phyloP scores from a whole-genome alignment of 2,888 invertebrate species.

The Poecilus cupreus region DNA sequence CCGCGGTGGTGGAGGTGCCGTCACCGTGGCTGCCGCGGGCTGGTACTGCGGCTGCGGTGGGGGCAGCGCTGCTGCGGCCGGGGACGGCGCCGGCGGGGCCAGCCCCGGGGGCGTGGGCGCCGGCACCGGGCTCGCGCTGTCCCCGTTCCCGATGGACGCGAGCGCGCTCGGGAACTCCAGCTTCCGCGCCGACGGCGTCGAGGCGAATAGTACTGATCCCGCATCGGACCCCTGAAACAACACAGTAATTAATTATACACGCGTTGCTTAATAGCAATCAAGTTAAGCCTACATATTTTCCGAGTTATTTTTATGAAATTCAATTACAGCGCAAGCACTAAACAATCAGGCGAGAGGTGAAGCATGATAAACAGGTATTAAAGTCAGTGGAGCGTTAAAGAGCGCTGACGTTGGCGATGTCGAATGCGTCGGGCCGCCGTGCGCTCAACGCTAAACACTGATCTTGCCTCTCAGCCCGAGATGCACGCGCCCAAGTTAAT shows the following conservation, averaged over 20 bases:
- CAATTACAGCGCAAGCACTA: slow-evolving; percentile 17
- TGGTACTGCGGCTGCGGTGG: slow-evolving; percentile 77
- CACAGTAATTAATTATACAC: not conserved
- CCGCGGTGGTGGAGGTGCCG: slow-evolving; percentile 58
- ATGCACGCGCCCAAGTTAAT: slow-evolving; percentile 43
- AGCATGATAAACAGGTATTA: slow-evolving; percentile 47
- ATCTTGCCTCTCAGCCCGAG: not conserved
- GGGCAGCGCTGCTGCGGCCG: slow-evolving; percentile 82
- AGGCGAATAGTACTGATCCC: slow-evolving; percentile 82
- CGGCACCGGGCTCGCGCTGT: slow-evolving; percentile 79
- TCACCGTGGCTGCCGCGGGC: slow-evolving; percentile 68
- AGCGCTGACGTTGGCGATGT: slow-evolving; percentile 31
- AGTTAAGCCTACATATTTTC: not conserved
- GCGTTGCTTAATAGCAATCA: not conserved
- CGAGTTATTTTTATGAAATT: slow-evolving; percentile 37
- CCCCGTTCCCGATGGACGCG: slow-evolving; percentile 77
- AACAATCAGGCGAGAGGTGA: slow-evolving; percentile 14
- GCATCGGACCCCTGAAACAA: slow-evolving; percentile 82
- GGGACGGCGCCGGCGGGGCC: slow-evolving; percentile 81
- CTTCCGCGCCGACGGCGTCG: slow-evolving; percentile 81
- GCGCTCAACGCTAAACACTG: not conserved
- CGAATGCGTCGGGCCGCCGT: not conserved
- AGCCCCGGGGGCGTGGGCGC: slow-evolving; percentile 79
- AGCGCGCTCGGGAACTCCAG: slow-evolving; percentile 78
- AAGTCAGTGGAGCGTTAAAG: slow-evolving; percentile 34